These are phyloP conservation scores for Microplitis mediator DNA, from an alignment of 1,140 invertebrate species.

Conservation along the genomic window DNA sequence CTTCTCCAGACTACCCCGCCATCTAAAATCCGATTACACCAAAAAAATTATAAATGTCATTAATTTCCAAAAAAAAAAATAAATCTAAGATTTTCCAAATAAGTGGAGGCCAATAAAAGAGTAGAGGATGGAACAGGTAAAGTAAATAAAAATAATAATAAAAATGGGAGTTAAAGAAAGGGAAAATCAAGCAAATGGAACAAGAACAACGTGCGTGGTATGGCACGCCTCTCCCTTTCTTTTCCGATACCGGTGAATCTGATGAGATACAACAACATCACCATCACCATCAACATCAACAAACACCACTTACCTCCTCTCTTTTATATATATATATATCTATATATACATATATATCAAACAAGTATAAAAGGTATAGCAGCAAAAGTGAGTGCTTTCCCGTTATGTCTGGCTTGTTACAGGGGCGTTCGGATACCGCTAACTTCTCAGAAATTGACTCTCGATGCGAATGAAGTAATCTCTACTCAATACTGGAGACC, in stretches of 20 bases:
- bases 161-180: constrained; percentile 22
- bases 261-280: neutral
- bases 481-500: neutral
- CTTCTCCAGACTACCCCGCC: no score
- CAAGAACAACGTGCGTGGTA: neutral
- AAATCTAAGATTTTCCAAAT: no score
- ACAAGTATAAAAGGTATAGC: constrained; percentile 2
- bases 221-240: constrained; percentile 16
- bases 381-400: constrained; percentile 31
- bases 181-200: constrained; percentile 22
- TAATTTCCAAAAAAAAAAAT: no score
- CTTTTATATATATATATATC: neutral
- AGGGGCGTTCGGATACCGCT: constrained; percentile 24
- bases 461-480: constrained; percentile 29
- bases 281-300: neutral
- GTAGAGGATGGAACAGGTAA: no score
- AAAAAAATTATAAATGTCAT: no score
- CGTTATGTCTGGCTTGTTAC: constrained; percentile 25
- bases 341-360: neutral
- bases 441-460: constrained; percentile 33
- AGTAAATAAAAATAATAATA: neutral
- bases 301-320: no score
- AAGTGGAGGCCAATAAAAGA: no score
- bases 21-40: no score
- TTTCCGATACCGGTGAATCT: neutral